A percentile compares a stretch with the other conserved stretches of the same genome.
These are phyloP conservation scores for Campoletis sonorensis DNA, from an alignment of 1,140 invertebrate species.

Conservation along the genomic window DNA sequence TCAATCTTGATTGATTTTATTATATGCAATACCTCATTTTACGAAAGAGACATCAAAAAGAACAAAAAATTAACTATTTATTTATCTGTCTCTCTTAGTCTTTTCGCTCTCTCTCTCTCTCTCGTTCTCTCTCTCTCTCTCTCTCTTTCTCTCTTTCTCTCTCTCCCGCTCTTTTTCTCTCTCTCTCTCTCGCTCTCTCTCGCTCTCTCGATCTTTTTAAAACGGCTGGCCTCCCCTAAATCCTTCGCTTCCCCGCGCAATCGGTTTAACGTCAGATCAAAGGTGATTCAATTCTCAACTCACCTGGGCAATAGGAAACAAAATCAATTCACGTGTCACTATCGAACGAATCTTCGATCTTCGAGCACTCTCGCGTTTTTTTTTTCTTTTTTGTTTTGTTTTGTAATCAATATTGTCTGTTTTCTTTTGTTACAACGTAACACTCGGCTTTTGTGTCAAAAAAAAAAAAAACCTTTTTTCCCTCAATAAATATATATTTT, in stretches of 20 bases:
- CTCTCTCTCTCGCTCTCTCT: conserved; percentile 58
- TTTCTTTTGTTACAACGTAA: conserved; percentile 48
- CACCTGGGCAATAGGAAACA: conserved; percentile 75
- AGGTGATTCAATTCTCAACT: conserved; percentile 77
- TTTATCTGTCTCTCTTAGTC: conserved; percentile 33
- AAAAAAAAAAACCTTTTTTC: conserved; percentile 54
- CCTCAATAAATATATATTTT: conserved; percentile 29
- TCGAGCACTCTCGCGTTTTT: conserved; percentile 71
- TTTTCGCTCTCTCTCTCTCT: conserved; percentile 51
- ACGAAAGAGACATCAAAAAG: conserved; percentile 40
- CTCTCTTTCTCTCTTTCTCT: conserved; percentile 32
- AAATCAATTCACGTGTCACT: conserved; percentile 72
- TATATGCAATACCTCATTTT: neutral
- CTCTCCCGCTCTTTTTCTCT: conserved; percentile 42
- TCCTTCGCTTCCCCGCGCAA: conserved; percentile 77
- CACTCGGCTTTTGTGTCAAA: conserved; percentile 36
- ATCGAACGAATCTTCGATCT: conserved; percentile 72
- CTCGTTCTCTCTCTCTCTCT: conserved; percentile 56
- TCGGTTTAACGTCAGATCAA: conserved; percentile 71
- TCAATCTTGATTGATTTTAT: neutral
- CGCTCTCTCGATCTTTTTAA: conserved; percentile 30
- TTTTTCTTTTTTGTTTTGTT: conserved; percentile 51
- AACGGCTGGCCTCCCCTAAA: conserved; percentile 75
- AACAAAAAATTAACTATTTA: conserved; percentile 46
- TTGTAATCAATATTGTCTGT: conserved; percentile 13